A percentile compares a stretch with the other conserved stretches of the same genome.
Conservation (phyloP, 1,140 invertebrate genomes). For the Drosophila lowei region DNA sequence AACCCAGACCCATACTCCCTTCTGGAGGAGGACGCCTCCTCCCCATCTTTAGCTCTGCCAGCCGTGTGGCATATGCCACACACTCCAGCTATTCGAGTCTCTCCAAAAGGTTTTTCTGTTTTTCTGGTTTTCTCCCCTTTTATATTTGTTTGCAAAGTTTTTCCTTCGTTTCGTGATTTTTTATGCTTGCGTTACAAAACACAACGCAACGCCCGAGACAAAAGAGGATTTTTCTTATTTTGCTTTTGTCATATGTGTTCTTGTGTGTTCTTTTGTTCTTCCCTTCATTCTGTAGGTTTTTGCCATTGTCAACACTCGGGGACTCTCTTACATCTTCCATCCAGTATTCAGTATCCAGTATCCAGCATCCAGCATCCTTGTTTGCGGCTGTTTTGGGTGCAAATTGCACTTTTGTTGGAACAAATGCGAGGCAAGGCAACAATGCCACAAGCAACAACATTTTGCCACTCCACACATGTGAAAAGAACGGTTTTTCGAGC, state of each 20-base stretch:
- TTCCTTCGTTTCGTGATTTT: conserved; percentile 48
- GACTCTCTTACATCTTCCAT: not conserved
- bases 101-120: conserved; percentile 51
- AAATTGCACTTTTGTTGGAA: conserved; percentile 79
- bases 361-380: not conserved
- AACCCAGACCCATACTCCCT: conserved; percentile 9
- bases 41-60: conserved; percentile 10
- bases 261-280: conserved; percentile 59
- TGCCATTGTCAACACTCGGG: conserved; percentile 69
- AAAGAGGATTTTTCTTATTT: conserved; percentile 46
- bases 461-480: conserved; percentile 36
- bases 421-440: conserved; percentile 67
- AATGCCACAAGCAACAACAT: conserved; percentile 65
- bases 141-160: conserved; percentile 10
- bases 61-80: conserved; percentile 56
- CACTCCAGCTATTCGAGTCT: conserved; percentile 38
- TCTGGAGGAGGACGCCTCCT: not conserved
- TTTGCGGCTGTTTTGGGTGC: conserved; percentile 70
- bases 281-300: not conserved
- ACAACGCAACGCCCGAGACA: conserved; percentile 34
- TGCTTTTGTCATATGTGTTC: conserved; percentile 49
- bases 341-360: too few species aligned
- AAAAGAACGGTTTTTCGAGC: not conserved
- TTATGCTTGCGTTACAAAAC: conserved; percentile 51
- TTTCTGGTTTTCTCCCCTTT: conserved; percentile 2